Percentiles rank a stretch among this genome's conserved stretches.
Evolutionary conservation across 2,797 vertebrate species (phyloP).

Genomic region (Vireo griseus): DNA sequence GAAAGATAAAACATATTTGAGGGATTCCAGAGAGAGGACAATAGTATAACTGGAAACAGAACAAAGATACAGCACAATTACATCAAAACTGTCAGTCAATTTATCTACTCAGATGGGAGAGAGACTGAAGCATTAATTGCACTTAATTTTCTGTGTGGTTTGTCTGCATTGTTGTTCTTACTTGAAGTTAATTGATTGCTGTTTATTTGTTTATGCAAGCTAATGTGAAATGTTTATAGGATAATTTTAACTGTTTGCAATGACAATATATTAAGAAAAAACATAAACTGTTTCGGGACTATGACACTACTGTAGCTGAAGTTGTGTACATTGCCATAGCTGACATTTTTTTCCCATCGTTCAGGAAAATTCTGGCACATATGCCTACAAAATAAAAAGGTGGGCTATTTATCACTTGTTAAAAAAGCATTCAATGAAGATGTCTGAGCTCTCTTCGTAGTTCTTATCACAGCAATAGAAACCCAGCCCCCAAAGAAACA

Average conservation of each 20-base stretch:
- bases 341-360: background rate
- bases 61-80: background rate
- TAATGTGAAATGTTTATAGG: background rate
- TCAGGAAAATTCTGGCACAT: background rate
- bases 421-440: background rate
- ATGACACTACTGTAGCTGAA: background rate
- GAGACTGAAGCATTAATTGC: background rate
- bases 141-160: slow-evolving; percentile 3
- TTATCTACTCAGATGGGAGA: background rate
- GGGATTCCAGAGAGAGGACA: background rate
- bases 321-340: background rate
- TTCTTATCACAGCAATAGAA: background rate
- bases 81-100: background rate
- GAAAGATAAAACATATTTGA: background rate
- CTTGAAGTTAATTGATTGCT: background rate
- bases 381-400: background rate
- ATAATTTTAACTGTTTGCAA: background rate
- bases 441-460: background rate
- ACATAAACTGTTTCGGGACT: background rate
- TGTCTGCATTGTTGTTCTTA: background rate
- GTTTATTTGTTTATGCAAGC: slow-evolving; percentile 7
- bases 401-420: background rate
- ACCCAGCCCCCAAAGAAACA: background rate
- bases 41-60: background rate
- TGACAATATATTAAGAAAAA: background rate